These are phyloP conservation scores for Malurus leucopterus DNA, from an alignment of 2,797 vertebrate genomes.

Conservation along the genomic window DNA sequence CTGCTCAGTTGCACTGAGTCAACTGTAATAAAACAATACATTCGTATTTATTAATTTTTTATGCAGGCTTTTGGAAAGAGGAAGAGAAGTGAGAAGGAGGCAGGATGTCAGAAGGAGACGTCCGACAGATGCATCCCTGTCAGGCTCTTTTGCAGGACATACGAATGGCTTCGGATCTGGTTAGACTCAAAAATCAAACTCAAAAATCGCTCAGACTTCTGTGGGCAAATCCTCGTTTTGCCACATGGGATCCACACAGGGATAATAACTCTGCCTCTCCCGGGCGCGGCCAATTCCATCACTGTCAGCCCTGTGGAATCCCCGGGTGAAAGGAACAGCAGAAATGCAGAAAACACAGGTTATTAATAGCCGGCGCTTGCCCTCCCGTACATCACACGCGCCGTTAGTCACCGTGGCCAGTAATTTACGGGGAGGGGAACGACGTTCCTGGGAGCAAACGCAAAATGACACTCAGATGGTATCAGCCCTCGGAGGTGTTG, in stretches of 20 bases:
- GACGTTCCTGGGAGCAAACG: conserved; percentile 4
- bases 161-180: background rate
- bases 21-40: conserved; percentile 33
- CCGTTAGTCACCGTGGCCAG: conserved; percentile 12
- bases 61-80: conserved; percentile 16
- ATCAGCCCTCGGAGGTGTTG: background rate
- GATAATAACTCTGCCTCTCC: conserved; percentile 23
- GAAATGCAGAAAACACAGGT: conserved; percentile 25
- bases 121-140: background rate
- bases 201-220: background rate
- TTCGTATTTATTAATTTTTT: conserved; percentile 42
- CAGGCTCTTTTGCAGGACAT: background rate
- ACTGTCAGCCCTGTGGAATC: conserved; percentile 29
- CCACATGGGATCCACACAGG: background rate
- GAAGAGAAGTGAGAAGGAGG: background rate
- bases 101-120: background rate
- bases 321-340: conserved; percentile 29
- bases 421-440: conserved; percentile 28
- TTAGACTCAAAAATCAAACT: background rate
- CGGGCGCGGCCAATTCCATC: conserved; percentile 18
- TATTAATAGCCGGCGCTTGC: conserved; percentile 49
- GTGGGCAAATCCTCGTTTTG: background rate
- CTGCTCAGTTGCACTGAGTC: conserved; percentile 12
- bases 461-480: background rate
- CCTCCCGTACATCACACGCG: conserved; percentile 29